These are phyloP conservation scores for Ophiothrix spiculata DNA, from an alignment of 35 echinoderm and acorn worm genomes.

Conservation along the genomic window DNA sequence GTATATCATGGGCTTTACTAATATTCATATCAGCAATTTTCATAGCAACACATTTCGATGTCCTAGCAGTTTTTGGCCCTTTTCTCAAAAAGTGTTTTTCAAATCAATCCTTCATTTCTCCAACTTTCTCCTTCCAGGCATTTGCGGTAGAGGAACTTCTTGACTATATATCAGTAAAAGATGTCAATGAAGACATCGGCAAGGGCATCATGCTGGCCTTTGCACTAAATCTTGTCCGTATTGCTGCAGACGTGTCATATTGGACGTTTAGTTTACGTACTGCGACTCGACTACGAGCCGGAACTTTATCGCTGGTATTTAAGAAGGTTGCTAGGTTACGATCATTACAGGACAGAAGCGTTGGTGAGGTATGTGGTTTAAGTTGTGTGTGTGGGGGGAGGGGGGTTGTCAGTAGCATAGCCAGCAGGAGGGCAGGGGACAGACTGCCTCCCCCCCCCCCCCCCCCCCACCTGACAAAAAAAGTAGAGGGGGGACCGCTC, in stretches of 20 bases:
- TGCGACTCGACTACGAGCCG: slow-evolving; percentile 62
- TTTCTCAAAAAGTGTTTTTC: no score
- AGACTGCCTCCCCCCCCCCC: no score
- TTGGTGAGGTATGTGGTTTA: slow-evolving; percentile 99
- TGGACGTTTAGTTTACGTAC: slow-evolving; percentile 70
- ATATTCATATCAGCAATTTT: no score
- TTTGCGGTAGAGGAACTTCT: slow-evolving; percentile 63
- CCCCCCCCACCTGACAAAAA: no score
- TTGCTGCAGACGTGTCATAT: slow-evolving; percentile 55
- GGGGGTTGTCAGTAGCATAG: no score
- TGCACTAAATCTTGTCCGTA: slow-evolving; percentile 50
- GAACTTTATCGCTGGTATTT: slow-evolving; percentile 71
- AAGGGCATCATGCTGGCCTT: slow-evolving; percentile 58
- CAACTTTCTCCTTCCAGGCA: slow-evolving; percentile 58
- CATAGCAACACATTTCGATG: no score
- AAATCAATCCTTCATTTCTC: no score
- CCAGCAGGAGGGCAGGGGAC: no score
- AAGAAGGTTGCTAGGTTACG: slow-evolving; percentile 78
- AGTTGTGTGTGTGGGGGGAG: background rate
- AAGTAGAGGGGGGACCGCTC: no score
- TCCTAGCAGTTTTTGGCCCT: no score
- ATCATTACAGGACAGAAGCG: slow-evolving; percentile 81
- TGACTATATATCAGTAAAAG: slow-evolving; percentile 40
- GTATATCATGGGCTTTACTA: no score
- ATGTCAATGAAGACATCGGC: slow-evolving; percentile 12